Conservation (phyloP, 2,113 vertebrate species). For the Morone chrysops region DNA sequence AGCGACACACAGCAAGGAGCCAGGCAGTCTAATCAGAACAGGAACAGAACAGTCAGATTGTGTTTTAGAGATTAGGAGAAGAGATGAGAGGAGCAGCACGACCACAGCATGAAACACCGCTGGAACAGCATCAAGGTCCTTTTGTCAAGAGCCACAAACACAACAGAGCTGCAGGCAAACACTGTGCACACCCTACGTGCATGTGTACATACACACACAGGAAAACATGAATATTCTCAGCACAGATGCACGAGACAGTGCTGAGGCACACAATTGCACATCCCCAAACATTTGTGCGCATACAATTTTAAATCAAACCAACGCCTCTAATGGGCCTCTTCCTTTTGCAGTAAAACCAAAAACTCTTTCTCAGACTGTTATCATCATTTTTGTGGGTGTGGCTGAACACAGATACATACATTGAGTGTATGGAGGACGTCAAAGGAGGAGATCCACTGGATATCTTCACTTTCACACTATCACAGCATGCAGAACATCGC, state of each 20-base stretch:
- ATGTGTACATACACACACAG: neutral
- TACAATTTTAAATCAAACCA: conserved; percentile 24
- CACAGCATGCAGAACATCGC: neutral
- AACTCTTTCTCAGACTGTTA: neutral
- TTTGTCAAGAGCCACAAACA: conserved; percentile 43
- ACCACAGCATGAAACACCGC: conserved; percentile 30
- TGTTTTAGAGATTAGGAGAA: conserved; percentile 63
- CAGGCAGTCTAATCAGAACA: conserved; percentile 43
- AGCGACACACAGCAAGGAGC: conserved; percentile 32
- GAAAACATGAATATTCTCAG: neutral
- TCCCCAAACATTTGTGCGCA: neutral
- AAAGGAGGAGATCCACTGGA: neutral
- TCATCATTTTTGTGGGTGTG: conserved; percentile 27
- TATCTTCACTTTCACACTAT: neutral
- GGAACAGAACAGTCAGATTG: conserved; percentile 45
- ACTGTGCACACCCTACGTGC: neutral
- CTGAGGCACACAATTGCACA: neutral
- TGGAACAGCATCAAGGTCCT: conserved; percentile 64
- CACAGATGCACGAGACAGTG: neutral
- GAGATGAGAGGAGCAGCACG: conserved; percentile 51
- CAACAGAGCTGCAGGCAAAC: conserved; percentile 28
- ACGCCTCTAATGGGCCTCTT: conserved; percentile 43
- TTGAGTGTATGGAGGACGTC: neutral
- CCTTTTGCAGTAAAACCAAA: conserved; percentile 17
- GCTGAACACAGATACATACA: neutral